Percentiles rank a stretch among this genome's conserved stretches.
These are phyloP conservation scores for Sibirionetta formosa DNA, from an alignment of 2,797 vertebrate genomes.

Conservation along the genomic window DNA sequence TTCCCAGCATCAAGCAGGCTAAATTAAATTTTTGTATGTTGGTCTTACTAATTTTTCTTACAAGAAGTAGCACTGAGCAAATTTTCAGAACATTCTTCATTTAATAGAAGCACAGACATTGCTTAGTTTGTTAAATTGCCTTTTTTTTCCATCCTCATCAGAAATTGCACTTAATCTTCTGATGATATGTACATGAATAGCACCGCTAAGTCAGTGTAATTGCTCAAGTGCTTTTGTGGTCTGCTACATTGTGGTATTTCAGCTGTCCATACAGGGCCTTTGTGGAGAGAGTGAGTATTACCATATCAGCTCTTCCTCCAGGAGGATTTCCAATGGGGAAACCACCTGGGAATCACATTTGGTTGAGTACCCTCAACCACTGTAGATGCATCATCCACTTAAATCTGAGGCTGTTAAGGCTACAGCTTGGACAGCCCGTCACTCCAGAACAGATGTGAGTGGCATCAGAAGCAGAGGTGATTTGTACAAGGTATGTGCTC, in stretches of 20 bases:
- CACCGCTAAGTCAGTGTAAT: not conserved
- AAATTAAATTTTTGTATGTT: constrained; percentile 32
- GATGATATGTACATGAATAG: rapidly evolving
- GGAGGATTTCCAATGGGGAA: not conserved
- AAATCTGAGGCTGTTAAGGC: rapidly evolving
- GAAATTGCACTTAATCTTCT: not conserved
- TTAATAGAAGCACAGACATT: not conserved
- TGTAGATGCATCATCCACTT: not conserved
- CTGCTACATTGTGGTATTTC: not conserved
- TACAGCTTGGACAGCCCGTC: not conserved
- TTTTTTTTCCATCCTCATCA: not conserved
- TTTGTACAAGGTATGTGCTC: not conserved
- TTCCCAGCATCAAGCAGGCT: not conserved
- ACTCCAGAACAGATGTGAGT: rapidly evolving
- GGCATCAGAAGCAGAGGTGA: not conserved
- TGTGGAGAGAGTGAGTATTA: not conserved
- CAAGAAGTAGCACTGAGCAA: not conserved
- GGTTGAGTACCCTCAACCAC: not conserved
- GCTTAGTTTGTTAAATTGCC: not conserved
- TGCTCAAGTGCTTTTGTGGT: rapidly evolving
- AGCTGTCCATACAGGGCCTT: not conserved
- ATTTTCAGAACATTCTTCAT: not conserved
- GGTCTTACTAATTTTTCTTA: constrained; percentile 3
- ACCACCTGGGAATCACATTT: not conserved
- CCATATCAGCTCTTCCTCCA: not conserved